Evolutionary conservation across 2,888 invertebrate species (phyloP), one percentile per base, ranked within the genome.

Genomic region (Gerris lacustris): DNA sequence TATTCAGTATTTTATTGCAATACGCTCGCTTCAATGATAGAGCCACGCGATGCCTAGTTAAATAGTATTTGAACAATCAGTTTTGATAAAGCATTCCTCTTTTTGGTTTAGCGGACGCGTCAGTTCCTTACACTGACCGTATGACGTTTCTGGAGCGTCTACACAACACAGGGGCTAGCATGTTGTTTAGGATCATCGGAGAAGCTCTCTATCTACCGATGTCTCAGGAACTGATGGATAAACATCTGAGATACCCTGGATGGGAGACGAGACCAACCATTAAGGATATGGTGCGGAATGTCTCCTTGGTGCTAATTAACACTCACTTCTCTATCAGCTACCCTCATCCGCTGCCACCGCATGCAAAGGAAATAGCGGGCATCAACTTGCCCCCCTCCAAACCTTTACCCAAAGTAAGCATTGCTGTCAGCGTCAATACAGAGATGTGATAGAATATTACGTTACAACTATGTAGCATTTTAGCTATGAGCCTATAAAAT

Each of bases 261-360:
- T 74, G 67, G 43, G 71, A 72, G 45, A 45, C 2, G 6, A 70
- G 74, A 55, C 73, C 73, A 9, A 62, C 72, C 0, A 17, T 74
- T n/a, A 64, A 17, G 45, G 67, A 73, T 11, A 68, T 75, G 73
- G 18, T 72, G 0, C 69, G 66, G 45, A 71, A 75, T 31, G 55
- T 73, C n/a, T 73, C 75, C 5, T 44, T 75, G 44, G 69, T 73
- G n/a, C 18, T 76, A 17, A 63, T 72, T 11, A 76, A 76, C 45
- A 71, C 72, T 64, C 75, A 75, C 68, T 62, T 47, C 15, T 64
- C 70, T 6, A 44, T 71, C n/a, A 71, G 69, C 44, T 72, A 71
- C 62, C 15, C 71, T 6, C 66, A 62, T 7, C 72, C 73, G 6
- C 68, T 44, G 63, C 70, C 73, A 6, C 73, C 73, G 0, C 72